phyloP scores from a whole-genome alignment of 1,140 invertebrate genomes.

The Drosophila equinoxialis region DNA sequence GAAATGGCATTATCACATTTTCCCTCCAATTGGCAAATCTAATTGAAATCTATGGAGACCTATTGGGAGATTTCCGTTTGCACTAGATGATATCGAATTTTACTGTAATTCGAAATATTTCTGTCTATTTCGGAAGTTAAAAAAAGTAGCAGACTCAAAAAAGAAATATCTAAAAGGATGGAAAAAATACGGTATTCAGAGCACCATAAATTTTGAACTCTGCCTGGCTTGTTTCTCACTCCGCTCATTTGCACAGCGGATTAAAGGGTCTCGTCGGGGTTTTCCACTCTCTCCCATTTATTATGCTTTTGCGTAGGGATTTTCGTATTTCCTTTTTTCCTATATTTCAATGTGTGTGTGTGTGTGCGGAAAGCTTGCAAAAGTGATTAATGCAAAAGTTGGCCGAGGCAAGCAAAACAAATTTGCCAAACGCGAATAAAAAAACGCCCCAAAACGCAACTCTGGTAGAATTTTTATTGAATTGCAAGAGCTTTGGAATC shows the following conservation, averaged over 20 bases:
- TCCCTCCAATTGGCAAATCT: conserved; percentile 39
- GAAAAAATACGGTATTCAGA: conserved; percentile 36
- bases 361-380: conserved; percentile 68
- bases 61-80: conserved; percentile 40
- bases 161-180: conserved; percentile 23
- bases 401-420: conserved; percentile 37
- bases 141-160: conserved; percentile 36
- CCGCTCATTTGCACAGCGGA: conserved; percentile 73
- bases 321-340: conserved; percentile 56
- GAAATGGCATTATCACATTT: neutral
- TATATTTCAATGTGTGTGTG: conserved; percentile 26
- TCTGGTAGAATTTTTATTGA: conserved; percentile 71
- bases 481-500: conserved; percentile 69
- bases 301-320: conserved; percentile 73
- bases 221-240: conserved; percentile 15
- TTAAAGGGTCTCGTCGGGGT: conserved; percentile 78
- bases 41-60: conserved; percentile 47
- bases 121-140: conserved; percentile 48
- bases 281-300: conserved; percentile 66
- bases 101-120: conserved; percentile 26
- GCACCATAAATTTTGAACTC: conserved; percentile 70
- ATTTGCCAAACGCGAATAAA: conserved; percentile 62
- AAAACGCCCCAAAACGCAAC: conserved; percentile 56
- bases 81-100: conserved; percentile 59
- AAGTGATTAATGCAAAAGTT: conserved; percentile 80